phyloP scores from a whole-genome alignment of 2,888 invertebrate genomes.

The Acrobasis repandana region DNA sequence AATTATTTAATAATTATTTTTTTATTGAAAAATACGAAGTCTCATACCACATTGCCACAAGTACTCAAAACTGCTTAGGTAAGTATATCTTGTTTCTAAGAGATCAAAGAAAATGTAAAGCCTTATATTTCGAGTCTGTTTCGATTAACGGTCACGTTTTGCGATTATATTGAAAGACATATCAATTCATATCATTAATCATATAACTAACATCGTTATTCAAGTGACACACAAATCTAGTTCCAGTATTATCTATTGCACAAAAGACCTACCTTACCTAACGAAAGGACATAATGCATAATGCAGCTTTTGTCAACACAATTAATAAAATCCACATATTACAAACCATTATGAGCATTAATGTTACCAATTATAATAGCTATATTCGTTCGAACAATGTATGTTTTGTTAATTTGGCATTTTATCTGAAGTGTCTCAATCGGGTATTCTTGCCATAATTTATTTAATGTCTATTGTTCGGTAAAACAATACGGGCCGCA shows the following conservation, averaged over 20 bases:
- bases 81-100: too few relatives aligned
- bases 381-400: constrained; percentile 7
- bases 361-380: constrained; percentile 8
- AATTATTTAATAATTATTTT: too few relatives aligned
- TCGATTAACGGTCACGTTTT: too few relatives aligned
- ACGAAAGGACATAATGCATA: constrained; percentile 1
- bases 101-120: too few relatives aligned
- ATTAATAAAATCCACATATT: neutral
- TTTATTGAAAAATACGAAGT: too few relatives aligned
- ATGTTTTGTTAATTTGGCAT: constrained; percentile 16
- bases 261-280: neutral
- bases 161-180: too few relatives aligned
- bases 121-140: too few relatives aligned
- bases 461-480: constrained; percentile 40
- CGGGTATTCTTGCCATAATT: constrained; percentile 26
- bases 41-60: too few relatives aligned
- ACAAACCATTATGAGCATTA: neutral
- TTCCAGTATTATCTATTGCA: neutral
- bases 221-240: neutral
- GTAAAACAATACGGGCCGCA: constrained; percentile 41
- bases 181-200: neutral
- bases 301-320: neutral
- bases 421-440: constrained; percentile 19
- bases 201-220: neutral
- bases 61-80: too few relatives aligned